These are phyloP conservation scores for Harlomillsia oculata DNA, from an alignment of 1,140 invertebrate genomes.

Conservation along the genomic window DNA sequence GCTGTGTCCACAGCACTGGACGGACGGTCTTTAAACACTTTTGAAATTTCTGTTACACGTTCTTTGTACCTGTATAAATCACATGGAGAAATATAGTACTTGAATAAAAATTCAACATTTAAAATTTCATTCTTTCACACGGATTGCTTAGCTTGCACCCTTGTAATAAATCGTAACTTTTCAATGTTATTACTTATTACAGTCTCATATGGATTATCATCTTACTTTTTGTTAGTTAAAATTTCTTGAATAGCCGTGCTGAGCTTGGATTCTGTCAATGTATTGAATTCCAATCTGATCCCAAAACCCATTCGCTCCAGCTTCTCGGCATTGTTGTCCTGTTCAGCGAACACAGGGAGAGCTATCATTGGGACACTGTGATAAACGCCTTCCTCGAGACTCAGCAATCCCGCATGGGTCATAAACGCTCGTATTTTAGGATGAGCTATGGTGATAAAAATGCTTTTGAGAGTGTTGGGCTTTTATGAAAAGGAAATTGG, in stretches of 20 bases:
- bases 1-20: constrained; percentile 18
- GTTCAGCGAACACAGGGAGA: constrained; percentile 25
- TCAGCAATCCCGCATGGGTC: constrained; percentile 23
- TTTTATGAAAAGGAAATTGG: background rate
- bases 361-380: constrained; percentile 23
- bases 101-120: background rate
- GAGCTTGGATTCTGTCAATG: background rate
- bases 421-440: constrained; percentile 25
- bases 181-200: background rate
- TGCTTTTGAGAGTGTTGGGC: background rate
- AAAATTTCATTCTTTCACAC: background rate
- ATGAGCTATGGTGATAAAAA: constrained; percentile 16
- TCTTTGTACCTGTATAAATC: constrained; percentile 21
- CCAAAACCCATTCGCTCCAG: constrained; percentile 7
- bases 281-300: constrained; percentile 6
- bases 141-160: background rate
- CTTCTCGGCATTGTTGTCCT: constrained; percentile 18
- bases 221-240: constrained; percentile 5
- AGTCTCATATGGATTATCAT: background rate
- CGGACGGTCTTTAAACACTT: constrained; percentile 15
- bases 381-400: constrained; percentile 23
- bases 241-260: constrained; percentile 10
- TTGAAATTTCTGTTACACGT: constrained; percentile 6
- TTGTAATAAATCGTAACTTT: background rate
- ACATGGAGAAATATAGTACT: background rate